Evolutionary conservation across 2,888 invertebrate species (phyloP).

Genomic region (Nudaria mundana): DNA sequence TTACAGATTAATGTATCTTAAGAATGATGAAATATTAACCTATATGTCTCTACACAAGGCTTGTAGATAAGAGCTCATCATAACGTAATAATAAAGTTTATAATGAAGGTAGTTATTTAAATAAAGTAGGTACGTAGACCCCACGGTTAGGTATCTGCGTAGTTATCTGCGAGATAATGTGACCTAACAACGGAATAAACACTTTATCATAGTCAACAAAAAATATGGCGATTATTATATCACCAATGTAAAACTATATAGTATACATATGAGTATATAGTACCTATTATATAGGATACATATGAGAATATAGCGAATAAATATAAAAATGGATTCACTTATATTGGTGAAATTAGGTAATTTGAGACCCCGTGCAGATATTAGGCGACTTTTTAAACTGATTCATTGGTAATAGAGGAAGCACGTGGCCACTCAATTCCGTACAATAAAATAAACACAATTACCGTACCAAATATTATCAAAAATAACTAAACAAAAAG

Average conservation of each 20-base stretch:
- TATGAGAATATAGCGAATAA: no score
- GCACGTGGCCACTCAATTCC: no score
- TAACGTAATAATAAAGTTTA: not conserved
- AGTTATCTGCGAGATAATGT: slow-evolving; percentile 2
- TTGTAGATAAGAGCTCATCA: slow-evolving; percentile 19
- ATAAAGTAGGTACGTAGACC: slow-evolving; percentile 8
- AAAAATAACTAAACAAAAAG: no score
- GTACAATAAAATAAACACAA: no score
- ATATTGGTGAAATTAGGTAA: no score
- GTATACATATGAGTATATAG: not conserved
- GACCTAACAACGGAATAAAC: not conserved
- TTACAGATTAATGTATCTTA: slow-evolving; percentile 2
- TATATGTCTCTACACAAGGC: slow-evolving; percentile 9
- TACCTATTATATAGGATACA: no score
- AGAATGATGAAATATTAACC: slow-evolving; percentile 23
- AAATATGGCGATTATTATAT: not conserved
- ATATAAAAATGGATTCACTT: no score
- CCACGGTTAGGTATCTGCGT: not conserved
- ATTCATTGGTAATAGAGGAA: no score
- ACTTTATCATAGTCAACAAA: not conserved
- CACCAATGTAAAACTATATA: not conserved
- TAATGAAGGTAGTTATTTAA: not conserved
- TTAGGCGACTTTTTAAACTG: no score
- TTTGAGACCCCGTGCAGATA: no score
- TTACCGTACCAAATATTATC: no score